Base-by-base conservation (phyloP, 2,888 invertebrate species). In the Brachyptera risi region DNA sequence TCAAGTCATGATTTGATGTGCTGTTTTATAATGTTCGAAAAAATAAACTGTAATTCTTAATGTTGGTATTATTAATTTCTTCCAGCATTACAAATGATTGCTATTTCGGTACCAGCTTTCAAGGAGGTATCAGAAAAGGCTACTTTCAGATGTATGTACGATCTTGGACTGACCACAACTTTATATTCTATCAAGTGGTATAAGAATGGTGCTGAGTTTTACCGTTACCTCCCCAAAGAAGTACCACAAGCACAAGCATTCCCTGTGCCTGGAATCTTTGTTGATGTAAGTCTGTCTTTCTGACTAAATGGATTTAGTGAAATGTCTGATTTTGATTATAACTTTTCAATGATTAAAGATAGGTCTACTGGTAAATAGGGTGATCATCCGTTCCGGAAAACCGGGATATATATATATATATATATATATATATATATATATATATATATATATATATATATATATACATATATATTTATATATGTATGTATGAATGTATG, bases 101-200 rank as follows among this genome's bases (percentile, higher is more conserved):
- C 35, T 3, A 54, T 54, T 1, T 54, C 54, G 1, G 37, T 54
- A 11, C 54, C 54, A 9, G 3, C 7, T 21, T 19, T 37, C 17
- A 54, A 54, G 35, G 37, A 54, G 11, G 54, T 35, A 11, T 35
- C 54, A 5, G 54, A 23, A 37, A 37, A 17, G 17, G 54, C 54
- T 19, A 54, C 37, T 21, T 24, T 54, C 1, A 15, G 54, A 5
- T 54, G 54, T 21, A 31, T 54, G 54, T 54, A 54, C 37, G 35
- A 54, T 19, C 21, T 54, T 5, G 54, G 54, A 1, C 35, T 23
- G 21, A n/a, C 54, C 17, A 35, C 35, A 17, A 21, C 19, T 3
- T 21, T 54, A 21, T 54, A 54, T 13, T 54, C 54, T 3, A 54
- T 54, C 23, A 54, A 54, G 37, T 54, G 54, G 54, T 54, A 54